Evolutionary conservation across 1,140 invertebrate species (phyloP).

Genomic region (Paraescarpia echinospica): DNA sequence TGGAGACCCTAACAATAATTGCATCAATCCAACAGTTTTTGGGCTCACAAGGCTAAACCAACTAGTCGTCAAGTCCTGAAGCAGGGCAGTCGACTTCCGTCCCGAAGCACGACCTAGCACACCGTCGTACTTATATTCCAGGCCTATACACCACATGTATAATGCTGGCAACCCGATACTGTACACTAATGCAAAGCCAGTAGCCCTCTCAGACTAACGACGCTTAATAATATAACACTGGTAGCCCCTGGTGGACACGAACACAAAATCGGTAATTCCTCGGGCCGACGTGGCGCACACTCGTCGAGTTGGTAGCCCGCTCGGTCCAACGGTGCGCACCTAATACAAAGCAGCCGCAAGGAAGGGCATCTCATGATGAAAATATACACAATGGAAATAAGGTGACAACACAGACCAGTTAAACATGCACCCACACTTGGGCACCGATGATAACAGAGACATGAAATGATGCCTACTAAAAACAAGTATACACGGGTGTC

Average conservation of each 20-base stretch:
- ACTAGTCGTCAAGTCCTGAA: not conserved
- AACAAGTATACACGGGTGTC: not conserved
- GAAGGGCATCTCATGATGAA: not conserved
- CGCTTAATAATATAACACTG: not conserved
- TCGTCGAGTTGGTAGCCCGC: not conserved
- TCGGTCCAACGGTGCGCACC: not conserved
- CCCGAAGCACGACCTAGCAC: not conserved
- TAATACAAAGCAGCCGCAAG: not conserved
- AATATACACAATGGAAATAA: conserved; percentile 6
- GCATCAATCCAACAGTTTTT: not conserved
- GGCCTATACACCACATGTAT: not conserved
- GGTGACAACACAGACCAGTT: not conserved
- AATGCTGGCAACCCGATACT: not conserved
- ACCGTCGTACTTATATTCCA: not conserved
- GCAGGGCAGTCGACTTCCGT: not conserved
- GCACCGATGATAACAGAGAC: not conserved
- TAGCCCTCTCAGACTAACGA: not conserved
- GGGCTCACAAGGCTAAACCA: not conserved
- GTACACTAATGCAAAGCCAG: not conserved
- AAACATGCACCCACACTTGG: not conserved
- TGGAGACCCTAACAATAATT: not conserved
- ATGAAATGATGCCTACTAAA: not conserved
- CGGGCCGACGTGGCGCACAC: not conserved
- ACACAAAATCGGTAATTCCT: not conserved
- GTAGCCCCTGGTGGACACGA: not conserved